Conservation (phyloP, 1,140 invertebrate genomes). For the Nilaparvata lugens region DNA sequence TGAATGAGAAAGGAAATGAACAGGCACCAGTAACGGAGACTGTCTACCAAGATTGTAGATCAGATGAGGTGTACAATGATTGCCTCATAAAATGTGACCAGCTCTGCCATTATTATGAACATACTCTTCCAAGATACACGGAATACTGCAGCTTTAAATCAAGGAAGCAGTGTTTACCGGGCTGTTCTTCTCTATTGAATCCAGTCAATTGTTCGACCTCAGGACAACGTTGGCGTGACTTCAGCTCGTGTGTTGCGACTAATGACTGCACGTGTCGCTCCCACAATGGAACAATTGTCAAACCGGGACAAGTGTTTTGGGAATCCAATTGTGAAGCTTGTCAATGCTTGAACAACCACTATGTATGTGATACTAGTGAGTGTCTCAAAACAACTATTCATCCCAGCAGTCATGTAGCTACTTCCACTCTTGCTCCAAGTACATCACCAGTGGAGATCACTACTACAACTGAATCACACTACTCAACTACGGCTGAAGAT, state of each 20-base stretch:
- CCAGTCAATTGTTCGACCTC: slow-evolving; percentile 10
- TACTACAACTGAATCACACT: slow-evolving; percentile 1
- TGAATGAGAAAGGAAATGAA: background rate
- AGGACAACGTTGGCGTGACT: slow-evolving; percentile 51
- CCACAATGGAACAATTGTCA: slow-evolving; percentile 47
- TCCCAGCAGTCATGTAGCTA: background rate
- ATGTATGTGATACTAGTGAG: slow-evolving; percentile 47
- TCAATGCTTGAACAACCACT: slow-evolving; percentile 65
- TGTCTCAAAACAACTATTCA: slow-evolving; percentile 31
- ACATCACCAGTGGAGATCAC: background rate
- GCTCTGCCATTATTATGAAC: slow-evolving; percentile 43
- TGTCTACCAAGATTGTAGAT: slow-evolving; percentile 31
- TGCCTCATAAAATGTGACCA: slow-evolving; percentile 53
- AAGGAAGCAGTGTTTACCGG: slow-evolving; percentile 40
- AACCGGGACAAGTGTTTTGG: slow-evolving; percentile 48
- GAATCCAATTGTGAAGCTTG: slow-evolving; percentile 54
- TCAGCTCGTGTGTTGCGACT: slow-evolving; percentile 52
- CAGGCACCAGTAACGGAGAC: background rate
- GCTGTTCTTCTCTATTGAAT: slow-evolving; percentile 22
- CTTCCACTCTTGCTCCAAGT: background rate
- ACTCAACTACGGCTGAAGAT: background rate
- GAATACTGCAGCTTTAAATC: slow-evolving; percentile 35
- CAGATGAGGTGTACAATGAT: slow-evolving; percentile 39
- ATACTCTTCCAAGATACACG: slow-evolving; percentile 14
- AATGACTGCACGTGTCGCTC: slow-evolving; percentile 61